Percentiles rank a stretch among this genome's conserved stretches.
Conservation (phyloP, 2,113 vertebrate species). For the Oryzias celebensis region DNA sequence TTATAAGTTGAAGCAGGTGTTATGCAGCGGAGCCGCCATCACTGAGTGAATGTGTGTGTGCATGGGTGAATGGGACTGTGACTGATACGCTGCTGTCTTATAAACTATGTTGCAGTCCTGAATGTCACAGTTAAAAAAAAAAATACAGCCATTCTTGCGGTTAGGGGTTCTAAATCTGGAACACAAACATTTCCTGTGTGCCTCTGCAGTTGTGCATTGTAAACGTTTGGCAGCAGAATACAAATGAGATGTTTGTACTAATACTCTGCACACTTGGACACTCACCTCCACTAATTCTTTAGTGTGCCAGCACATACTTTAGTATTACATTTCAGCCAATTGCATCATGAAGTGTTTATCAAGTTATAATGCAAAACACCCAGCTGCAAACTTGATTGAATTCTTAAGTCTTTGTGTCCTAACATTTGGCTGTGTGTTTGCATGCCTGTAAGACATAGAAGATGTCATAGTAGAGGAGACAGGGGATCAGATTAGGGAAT, state of each 20-base stretch:
- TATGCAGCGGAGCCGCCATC: too few species aligned
- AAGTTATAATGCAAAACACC: constrained; percentile 73
- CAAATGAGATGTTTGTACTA: constrained; percentile 59
- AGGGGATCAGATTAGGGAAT: constrained; percentile 71
- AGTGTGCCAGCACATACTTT: constrained; percentile 44
- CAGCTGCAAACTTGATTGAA: constrained; percentile 67
- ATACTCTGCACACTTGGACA: constrained; percentile 50
- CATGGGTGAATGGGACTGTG: too few species aligned
- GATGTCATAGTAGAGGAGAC: constrained; percentile 68
- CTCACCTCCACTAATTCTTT: constrained; percentile 42
- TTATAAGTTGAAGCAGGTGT: too few species aligned
- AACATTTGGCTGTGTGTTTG: constrained; percentile 27
- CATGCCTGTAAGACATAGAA: constrained; percentile 60
- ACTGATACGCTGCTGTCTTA: too few species aligned
- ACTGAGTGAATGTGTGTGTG: too few species aligned
- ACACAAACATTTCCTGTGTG: constrained; percentile 9
- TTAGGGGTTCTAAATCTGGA: constrained; percentile 2
- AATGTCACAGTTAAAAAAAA: constrained; percentile 5
- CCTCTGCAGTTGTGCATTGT: constrained; percentile 22
- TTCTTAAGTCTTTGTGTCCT: constrained; percentile 46
- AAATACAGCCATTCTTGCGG: constrained; percentile 3
- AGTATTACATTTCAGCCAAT: constrained; percentile 68
- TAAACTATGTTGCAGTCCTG: too few species aligned
- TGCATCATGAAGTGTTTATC: constrained; percentile 56
- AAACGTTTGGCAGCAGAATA: constrained; percentile 45